Percentiles rank a stretch among this genome's conserved stretches.
These are phyloP conservation scores for Ranitomeya imitator DNA, from an alignment of 2,113 vertebrate genomes.

Conservation along the genomic window DNA sequence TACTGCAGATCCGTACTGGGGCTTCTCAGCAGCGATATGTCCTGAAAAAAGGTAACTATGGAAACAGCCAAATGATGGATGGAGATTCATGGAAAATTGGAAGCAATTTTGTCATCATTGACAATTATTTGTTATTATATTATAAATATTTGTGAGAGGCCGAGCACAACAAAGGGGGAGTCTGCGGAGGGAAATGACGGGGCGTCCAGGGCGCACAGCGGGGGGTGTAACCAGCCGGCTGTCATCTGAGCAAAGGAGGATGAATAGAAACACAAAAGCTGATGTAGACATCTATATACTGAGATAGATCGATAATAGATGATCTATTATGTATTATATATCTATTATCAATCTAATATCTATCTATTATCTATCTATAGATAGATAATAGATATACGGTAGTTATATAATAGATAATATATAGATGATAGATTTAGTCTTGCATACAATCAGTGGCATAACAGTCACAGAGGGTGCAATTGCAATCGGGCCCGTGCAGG, in stretches of 20 bases:
- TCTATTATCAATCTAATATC: too few relatives aligned
- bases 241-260: not conserved
- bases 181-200: not conserved
- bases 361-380: too few relatives aligned
- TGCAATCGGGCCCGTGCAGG: too few relatives aligned
- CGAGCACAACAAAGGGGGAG: not conserved
- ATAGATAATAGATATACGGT: too few relatives aligned
- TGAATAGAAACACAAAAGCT: not conserved
- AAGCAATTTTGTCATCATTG: not conserved
- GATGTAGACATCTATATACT: not conserved
- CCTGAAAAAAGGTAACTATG: slow-evolving; percentile 15
- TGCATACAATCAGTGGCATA: too few relatives aligned
- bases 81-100: not conserved
- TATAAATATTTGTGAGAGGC: not conserved
- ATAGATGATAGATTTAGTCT: too few relatives aligned
- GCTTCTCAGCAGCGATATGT: not conserved
- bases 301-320: too few relatives aligned
- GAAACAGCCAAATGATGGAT: not conserved
- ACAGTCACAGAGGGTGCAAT: too few relatives aligned
- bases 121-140: slow-evolving; percentile 15
- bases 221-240: not conserved
- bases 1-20: not conserved
- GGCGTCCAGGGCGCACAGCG: not conserved
- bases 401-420: too few relatives aligned
- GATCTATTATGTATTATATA: too few relatives aligned